phyloP scores from a whole-genome alignment of 30 jellyfish, hydroid and myxozoan species.

The Turritopsis rubra region DNA sequence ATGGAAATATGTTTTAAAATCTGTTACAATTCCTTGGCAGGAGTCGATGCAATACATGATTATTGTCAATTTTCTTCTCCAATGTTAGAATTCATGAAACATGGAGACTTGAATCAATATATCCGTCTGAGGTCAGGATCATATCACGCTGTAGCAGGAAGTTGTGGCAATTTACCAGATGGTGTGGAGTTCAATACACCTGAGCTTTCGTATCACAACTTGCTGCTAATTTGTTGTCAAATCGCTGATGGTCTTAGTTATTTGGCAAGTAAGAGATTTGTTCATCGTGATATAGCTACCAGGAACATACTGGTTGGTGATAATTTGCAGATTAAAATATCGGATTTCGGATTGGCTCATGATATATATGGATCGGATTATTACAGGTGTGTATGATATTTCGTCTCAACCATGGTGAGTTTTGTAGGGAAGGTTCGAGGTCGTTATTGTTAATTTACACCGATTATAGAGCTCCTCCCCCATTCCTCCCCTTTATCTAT shows the following conservation, averaged over 20 bases:
- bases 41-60: too few species aligned
- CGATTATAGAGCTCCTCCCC: too few species aligned
- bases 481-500: too few species aligned
- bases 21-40: too few species aligned
- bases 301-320: constrained; percentile 59
- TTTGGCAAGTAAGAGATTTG: constrained; percentile 51
- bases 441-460: too few species aligned
- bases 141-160: constrained; percentile 74
- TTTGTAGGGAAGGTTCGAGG: too few species aligned
- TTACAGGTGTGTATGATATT: constrained; percentile 44
- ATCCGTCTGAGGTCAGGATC: constrained; percentile 63
- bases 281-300: constrained; percentile 79
- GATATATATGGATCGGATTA: constrained; percentile 64
- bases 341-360: constrained; percentile 83
- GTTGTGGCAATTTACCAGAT: constrained; percentile 55
- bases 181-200: constrained; percentile 68
- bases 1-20: too few species aligned
- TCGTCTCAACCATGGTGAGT: too few species aligned
- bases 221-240: constrained; percentile 47
- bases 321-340: constrained; percentile 34
- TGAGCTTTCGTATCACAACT: constrained; percentile 38
- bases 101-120: constrained; percentile 61
- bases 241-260: constrained; percentile 69
- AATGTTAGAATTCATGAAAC: constrained; percentile 57
- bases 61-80: too few species aligned